phyloP scores from a whole-genome alignment of 1,140 invertebrate species.

The Drosophila virilis region DNA sequence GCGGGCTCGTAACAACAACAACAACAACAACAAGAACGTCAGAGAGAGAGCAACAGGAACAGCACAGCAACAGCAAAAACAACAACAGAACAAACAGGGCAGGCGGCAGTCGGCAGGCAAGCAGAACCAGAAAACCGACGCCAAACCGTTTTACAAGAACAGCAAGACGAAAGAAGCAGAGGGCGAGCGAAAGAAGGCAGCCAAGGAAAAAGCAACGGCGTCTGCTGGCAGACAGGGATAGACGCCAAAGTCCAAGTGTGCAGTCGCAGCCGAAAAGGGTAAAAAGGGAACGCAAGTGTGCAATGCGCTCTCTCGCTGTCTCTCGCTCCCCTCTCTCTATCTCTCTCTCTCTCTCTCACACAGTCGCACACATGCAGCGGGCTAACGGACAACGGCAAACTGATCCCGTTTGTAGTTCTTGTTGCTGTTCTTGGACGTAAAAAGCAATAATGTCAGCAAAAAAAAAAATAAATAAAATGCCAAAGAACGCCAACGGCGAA shows the following conservation, averaged over 20 bases:
- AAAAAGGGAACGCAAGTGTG: conserved; percentile 35
- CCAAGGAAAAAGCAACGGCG: conserved; percentile 21
- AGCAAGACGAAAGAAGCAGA: conserved; percentile 45
- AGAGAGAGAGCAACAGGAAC: conserved; percentile 54
- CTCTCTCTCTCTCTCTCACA: neutral
- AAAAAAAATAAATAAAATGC: conserved; percentile 41
- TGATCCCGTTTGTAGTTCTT: conserved; percentile 64
- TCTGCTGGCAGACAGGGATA: conserved; percentile 23
- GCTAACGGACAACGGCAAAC: conserved; percentile 43
- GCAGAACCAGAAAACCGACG: conserved; percentile 32
- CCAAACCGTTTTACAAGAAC: conserved; percentile 33
- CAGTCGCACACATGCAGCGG: conserved; percentile 17
- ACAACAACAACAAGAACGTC: conserved; percentile 30
- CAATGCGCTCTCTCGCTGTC: conserved; percentile 1
- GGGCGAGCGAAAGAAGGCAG: conserved; percentile 30
- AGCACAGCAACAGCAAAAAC: conserved; percentile 40
- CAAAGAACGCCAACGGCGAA: conserved; percentile 31
- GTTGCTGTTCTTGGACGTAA: conserved; percentile 30
- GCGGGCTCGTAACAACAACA: conserved; percentile 59
- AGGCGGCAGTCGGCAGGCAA: conserved; percentile 31
- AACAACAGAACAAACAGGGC: conserved; percentile 46
- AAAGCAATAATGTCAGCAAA: conserved; percentile 53
- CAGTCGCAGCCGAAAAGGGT: conserved; percentile 34
- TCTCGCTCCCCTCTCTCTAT: neutral
- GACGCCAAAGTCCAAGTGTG: conserved; percentile 35